Evolutionary conservation across 2,888 invertebrate species (phyloP).

Genomic region (Neuroscelio doddi): DNA sequence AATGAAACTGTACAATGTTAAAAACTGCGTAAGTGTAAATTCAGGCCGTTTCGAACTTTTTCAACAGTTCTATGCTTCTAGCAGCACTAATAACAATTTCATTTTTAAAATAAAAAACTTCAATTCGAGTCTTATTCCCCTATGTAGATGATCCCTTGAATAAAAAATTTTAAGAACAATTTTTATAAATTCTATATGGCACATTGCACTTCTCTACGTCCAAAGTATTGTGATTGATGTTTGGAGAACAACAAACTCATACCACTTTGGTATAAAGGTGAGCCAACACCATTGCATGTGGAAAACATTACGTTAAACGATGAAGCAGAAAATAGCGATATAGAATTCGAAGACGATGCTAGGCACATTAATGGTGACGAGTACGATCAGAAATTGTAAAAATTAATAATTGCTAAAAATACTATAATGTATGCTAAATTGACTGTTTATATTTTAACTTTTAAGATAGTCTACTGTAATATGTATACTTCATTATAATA

Average conservation of each 20-base stretch:
- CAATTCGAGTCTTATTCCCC: neutral
- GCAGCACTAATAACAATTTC: neutral
- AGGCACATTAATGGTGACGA: too few relatives aligned
- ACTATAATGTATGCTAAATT: too few relatives aligned
- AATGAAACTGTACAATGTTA: neutral
- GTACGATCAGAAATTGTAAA: too few relatives aligned
- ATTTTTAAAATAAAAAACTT: neutral
- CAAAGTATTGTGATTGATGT: slow-evolving; percentile 46
- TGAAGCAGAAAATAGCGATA: slow-evolving; percentile 3
- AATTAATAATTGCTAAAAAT: too few relatives aligned
- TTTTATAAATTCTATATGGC: slow-evolving; percentile 56
- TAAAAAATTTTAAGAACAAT: neutral
- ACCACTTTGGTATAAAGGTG: slow-evolving; percentile 1
- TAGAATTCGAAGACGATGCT: too few relatives aligned
- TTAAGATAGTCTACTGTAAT: too few relatives aligned
- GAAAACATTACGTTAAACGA: neutral
- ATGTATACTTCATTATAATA: too few relatives aligned
- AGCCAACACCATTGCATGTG: slow-evolving; percentile 2
- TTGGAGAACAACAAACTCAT: slow-evolving; percentile 4
- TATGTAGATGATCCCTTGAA: neutral
- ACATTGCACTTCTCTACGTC: slow-evolving; percentile 45
- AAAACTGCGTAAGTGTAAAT: neutral
- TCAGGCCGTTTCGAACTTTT: neutral
- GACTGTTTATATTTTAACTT: too few relatives aligned
- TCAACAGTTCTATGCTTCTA: neutral